Base-by-base conservation (phyloP, 2,113 vertebrate genomes). In the Donacobius atricapilla region DNA sequence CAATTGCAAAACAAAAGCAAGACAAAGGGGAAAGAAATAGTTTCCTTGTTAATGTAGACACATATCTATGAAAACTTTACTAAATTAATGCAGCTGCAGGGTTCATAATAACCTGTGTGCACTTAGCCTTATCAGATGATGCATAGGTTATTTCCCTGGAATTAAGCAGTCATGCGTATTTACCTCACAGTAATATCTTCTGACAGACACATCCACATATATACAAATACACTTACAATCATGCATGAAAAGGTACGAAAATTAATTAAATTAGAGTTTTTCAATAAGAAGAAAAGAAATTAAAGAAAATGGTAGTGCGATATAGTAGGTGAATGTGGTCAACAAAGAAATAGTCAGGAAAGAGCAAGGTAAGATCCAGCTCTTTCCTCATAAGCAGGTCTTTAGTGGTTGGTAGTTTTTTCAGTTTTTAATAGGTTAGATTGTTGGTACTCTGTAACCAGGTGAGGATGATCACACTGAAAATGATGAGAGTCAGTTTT, bases 81-180 rank as follows among this genome's bases (percentile, higher is more conserved):
- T 95, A 75, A 94, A 73, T 96, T 89, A 89, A 83, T 78, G 66
- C 91, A 91, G 81, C 86, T 92, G 56, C 84, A 72, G 66, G 75
- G 13, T 84, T 90, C 37, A 90, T 87, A 94, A 96, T 89, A 95
- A 92, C 70, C 64, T 93, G 5, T 73, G 66, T 89, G 28, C 31
- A 64, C 45, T 83, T 96, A 87, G 25, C 13, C 70, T 61, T 65
- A 24, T 27, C 39, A 89, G 61, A 95, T 93, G 78, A 85, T 69
- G 65, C 88, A 82, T 83, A 96, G 90, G 65, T 94, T 97, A 87
- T 12, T 95, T 88, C 47, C 22, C 61, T 90, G 71, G 70, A 97
- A 96, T 96, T 87, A 87, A 91, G 90, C 93, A 96, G 70, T 66
- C 64, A 77, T 72, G 82, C 35, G 0, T 88, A 91, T 96, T 89